phyloP scores from a whole-genome alignment of 2,888 invertebrate species.

The Drosophila subquinaria region DNA sequence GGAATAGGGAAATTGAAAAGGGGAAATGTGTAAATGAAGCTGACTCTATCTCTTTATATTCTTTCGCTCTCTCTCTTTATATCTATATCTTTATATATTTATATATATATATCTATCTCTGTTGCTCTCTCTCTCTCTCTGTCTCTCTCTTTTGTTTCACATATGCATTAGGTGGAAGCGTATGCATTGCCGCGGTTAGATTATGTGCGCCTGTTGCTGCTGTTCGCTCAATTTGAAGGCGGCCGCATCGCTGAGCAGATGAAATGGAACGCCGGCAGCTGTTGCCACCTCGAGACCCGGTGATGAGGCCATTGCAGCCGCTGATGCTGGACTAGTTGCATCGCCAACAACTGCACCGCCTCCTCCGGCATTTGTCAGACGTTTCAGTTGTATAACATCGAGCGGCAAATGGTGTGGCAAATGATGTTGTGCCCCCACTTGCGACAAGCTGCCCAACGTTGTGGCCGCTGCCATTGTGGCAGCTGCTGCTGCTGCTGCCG shows the following conservation, averaged over 20 bases:
- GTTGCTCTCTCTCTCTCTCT: not conserved
- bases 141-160: not conserved
- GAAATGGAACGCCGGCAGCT: conserved; percentile 67
- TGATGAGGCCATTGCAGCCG: conserved; percentile 16
- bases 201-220: conserved; percentile 73
- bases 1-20: not conserved
- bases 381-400: conserved; percentile 52
- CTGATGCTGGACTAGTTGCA: conserved; percentile 9
- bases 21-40: not conserved
- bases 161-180: conserved; percentile 23
- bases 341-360: not conserved
- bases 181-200: conserved; percentile 58
- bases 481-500: conserved; percentile 46
- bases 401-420: conserved; percentile 33
- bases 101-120: not conserved
- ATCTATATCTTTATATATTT: not conserved
- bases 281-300: conserved; percentile 60
- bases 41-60: too few relatives aligned
- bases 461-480: conserved; percentile 62
- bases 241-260: conserved; percentile 73
- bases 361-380: conserved; percentile 32
- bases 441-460: conserved; percentile 51
- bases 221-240: conserved; percentile 71
- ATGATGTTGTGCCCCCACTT: conserved; percentile 56
- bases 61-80: not conserved